Evolutionary conservation across 2,888 invertebrate genomes (phyloP), one percentile per base, ranked within the genome.

Genomic region (Lasioglossum oenotherae): DNA sequence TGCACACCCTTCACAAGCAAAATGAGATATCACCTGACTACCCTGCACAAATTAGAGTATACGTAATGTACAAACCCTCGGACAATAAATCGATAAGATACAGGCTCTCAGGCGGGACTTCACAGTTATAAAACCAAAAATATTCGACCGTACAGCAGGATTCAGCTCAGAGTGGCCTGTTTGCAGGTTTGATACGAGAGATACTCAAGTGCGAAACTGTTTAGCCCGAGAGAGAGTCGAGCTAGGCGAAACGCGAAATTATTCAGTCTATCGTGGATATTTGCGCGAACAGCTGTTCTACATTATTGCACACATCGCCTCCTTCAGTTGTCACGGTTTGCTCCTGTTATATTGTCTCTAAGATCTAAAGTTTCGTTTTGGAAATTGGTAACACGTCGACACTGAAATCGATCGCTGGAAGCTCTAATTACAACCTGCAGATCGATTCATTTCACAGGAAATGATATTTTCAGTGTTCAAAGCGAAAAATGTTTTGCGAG

Each of bases 231-330:
- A 69, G 38, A 69, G 38, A 38, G 35, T 69, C 38, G 38, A 69
- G 69, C 35, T 38, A 69, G 38, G 38, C 69, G 69, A 69, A 69
- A 69, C 69, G 69, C 38, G 38, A 69, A 69, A 69, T 38, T 69
- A 69, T 69, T 38, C 38, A 38, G 35, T 23, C 38, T 35, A 69
- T 69, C 69, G 23, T 23, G 23, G 69, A 38, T 69, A 69, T 69
- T 69, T 38, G 4, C 23, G 38, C 23, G 38, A 69, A 69, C 69
- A 69, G 69, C 69, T 69, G 69, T 23, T 23, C 35, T 38, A 10
- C 23, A 38, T 69, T 69, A 69, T 69, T 69, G 38, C 38, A 31
- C 64, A 19, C 64, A 19, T 64, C 16, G 8, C 16, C 31, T 64
- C 64, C 19, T 31, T 31, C 31, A 64, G 2, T 64, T 14, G 64